Evolutionary conservation across 2,797 vertebrate species (phyloP).

Genomic region (Malurus splendens): DNA sequence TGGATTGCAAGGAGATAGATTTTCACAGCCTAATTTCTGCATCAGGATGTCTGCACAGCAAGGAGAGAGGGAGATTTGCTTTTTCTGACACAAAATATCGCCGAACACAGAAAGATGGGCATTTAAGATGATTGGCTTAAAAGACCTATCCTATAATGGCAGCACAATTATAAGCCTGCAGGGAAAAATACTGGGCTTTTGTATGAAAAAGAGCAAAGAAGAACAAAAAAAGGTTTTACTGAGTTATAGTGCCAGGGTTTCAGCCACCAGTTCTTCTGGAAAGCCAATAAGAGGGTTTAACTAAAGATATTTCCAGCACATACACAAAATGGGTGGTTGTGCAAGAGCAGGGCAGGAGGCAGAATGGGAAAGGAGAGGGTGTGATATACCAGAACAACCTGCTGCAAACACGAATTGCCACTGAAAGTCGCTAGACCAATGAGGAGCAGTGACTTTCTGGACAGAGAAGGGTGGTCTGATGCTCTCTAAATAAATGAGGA

Average conservation of each 20-base stretch:
- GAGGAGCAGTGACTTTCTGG: background rate
- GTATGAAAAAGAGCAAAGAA: conserved; percentile 15
- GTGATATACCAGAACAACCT: background rate
- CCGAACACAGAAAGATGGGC: background rate
- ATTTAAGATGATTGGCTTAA: conserved; percentile 39
- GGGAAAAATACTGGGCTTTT: conserved; percentile 49
- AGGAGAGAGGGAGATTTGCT: background rate
- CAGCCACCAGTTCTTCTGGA: conserved; percentile 11
- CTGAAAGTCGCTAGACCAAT: background rate
- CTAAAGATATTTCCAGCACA: background rate
- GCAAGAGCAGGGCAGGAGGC: background rate
- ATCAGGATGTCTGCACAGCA: background rate
- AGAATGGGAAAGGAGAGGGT: background rate
- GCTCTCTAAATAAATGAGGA: conserved; percentile 5
- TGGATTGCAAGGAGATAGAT: background rate
- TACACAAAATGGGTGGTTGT: background rate
- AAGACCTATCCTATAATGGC: conserved; percentile 24
- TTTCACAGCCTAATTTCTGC: conserved; percentile 4
- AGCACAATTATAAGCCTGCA: conserved; percentile 48
- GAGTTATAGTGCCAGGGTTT: conserved; percentile 27
- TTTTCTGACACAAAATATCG: background rate
- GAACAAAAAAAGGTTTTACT: conserved; percentile 29
- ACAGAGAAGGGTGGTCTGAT: conserved; percentile 4
- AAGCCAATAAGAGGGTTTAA: conserved; percentile 21
- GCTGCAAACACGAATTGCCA: background rate